Base-by-base conservation (phyloP, 2,888 invertebrate species). In the Eurytoma californica region DNA sequence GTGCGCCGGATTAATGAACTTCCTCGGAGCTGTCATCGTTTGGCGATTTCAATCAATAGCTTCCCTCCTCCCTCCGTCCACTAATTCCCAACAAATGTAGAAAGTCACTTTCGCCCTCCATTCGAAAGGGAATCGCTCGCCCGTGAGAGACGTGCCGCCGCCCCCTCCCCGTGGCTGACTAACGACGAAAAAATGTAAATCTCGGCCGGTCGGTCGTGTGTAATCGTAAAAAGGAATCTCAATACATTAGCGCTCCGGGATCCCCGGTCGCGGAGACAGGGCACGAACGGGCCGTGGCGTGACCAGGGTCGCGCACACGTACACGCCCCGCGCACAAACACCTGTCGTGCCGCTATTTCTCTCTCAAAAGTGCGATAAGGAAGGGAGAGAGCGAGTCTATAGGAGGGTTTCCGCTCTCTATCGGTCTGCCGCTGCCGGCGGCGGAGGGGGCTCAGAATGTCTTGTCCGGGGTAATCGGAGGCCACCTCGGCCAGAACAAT, bases 161-260 rank as follows among this genome's bases (percentile, higher is more conserved):
- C 28, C 14, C 18, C 51, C 72, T 51, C 39, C 39, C 57, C 67
- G 28, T 67, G 39, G 55, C 72, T 80, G 79, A 80, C 68, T 76
- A 80, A 76, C 74, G 79, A 72, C 14, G 30, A 80, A 76, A 76
- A 80, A 80, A 80, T 80, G 79, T 75, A 76, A 80, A 80, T 80
- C 61, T 57, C 51, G 67, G 68, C 66, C 70, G 60, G 18, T 2
- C 57, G 61, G 9, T 14, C 18, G 13, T 51, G 30, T 58, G 49
- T 61, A 79, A 79, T 79, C 79, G 66, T 66, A 79, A 79, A 70
- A 75, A 75, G 65, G 66, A 74, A 74, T 79, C 75, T 75, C 74
- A 47, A 70, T 79, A 69, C 73, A 79, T 79, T 75, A 70, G 66
- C 67, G 70, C 60, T 72, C 75, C 66, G 67, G 67, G 55, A 47